phyloP scores from a whole-genome alignment of 2,113 vertebrate genomes.

The Ctenomys sociabilis region DNA sequence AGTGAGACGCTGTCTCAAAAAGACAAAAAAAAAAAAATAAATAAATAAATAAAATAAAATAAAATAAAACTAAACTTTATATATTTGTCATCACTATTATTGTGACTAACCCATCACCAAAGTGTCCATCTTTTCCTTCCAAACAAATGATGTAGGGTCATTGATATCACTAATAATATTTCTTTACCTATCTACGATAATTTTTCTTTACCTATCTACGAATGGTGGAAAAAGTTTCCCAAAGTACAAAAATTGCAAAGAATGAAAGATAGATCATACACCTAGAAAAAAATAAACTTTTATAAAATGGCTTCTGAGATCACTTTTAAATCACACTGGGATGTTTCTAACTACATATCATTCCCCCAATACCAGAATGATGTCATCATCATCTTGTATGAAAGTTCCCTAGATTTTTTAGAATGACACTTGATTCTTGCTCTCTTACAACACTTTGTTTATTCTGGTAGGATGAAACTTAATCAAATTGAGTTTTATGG shows the following conservation, averaged over 20 bases:
- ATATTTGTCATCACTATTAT: background rate
- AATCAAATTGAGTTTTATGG: background rate
- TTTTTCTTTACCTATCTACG: background rate
- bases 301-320: slow-evolving; percentile 10
- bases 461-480: background rate
- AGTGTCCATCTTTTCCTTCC: background rate
- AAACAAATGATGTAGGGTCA: background rate
- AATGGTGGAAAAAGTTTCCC: background rate
- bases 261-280: no score
- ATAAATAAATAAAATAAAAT: no score
- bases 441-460: background rate
- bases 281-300: background rate
- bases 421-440: background rate
- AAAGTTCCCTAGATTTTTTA: slow-evolving; percentile 9
- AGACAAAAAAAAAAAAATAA: background rate
- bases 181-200: background rate
- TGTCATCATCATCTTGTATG: background rate
- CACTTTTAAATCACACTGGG: background rate
- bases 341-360: background rate
- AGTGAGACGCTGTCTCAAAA: background rate
- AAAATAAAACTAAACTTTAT: background rate
- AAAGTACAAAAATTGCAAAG: background rate
- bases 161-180: background rate
- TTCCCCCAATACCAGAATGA: background rate
- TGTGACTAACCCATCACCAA: fast-evolving